Base-by-base conservation (phyloP, 2,113 vertebrate genomes). In the Platysteira castanea region DNA sequence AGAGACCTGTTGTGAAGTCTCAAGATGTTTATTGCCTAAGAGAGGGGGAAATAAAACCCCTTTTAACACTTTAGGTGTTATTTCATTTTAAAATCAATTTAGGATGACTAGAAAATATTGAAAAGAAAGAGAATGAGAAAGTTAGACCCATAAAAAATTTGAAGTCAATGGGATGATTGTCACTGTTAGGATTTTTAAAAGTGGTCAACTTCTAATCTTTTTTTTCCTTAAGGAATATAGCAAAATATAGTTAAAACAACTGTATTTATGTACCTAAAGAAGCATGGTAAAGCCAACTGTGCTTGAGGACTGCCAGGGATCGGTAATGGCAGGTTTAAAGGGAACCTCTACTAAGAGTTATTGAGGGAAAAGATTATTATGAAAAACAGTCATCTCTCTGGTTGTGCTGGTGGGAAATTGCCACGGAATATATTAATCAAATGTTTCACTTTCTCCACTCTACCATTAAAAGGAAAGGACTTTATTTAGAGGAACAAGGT, bases 11-110 rank as follows among this genome's bases (percentile, higher is more conserved):
- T 96, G 54, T 91, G 79, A 53, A 94, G 63, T 96, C 85, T 92
- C 23, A 84, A 96, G 75, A 93, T 95, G 83, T 82, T 87, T 90
- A 53, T 96, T 97, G 79, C 81, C 79, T 90, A 77, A 60, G 65
- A 84, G 93, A 74, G 39, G 8, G 5, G 6, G 27, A 5, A 10
- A 21, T 12, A 0, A 3, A 11, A 23, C 7, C 6, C 15, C 33
- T 81, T 93, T 90, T 53, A 86, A 79, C 33, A 19, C 16, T 77
- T 69, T 54, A 87, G 41, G 21, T 44, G 24, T 69, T 75, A 33
- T 31, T 89, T 87, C 7, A 39, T 49, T 78, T 82, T 86, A n/a
- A 93, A 89, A 57, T 46, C 37, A 39, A 37, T 69, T 87, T 78
- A 37, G 46, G 28, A 28, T 78, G 26, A 70, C 28, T 67, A 49